phyloP scores from a whole-genome alignment of 2,113 vertebrate genomes.

The Lophura nycthemera region DNA sequence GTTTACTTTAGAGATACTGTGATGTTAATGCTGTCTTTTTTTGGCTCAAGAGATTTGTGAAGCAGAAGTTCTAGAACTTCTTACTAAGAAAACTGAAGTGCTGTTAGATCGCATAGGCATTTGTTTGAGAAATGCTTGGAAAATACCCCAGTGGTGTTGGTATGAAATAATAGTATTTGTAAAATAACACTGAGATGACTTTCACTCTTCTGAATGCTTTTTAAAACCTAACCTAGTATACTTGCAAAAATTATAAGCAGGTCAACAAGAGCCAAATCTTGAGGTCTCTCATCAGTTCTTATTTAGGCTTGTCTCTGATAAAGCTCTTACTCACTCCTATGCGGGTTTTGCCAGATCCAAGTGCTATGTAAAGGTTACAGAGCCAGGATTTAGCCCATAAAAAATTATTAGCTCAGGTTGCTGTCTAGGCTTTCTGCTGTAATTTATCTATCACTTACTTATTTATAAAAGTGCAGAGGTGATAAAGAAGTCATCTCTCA shows the following conservation, averaged over 20 bases:
- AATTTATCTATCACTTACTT: conserved; percentile 65
- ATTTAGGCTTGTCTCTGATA: background rate
- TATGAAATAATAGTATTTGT: background rate
- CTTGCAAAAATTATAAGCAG: background rate
- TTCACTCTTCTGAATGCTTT: background rate
- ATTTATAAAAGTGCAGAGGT: conserved; percentile 57
- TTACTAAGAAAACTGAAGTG: background rate
- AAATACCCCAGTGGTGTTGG: background rate
- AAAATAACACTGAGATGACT: background rate
- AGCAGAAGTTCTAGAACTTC: background rate
- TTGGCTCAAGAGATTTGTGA: background rate
- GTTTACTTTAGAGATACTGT: background rate
- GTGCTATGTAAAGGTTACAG: conserved; percentile 31
- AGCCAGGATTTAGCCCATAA: background rate
- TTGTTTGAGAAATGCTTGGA: background rate
- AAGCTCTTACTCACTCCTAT: background rate
- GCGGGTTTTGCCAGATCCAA: conserved; percentile 23
- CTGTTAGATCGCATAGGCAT: background rate
- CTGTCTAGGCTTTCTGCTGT: conserved; percentile 56
- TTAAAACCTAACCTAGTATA: background rate
- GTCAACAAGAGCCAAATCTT: background rate
- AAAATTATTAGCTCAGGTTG: conserved; percentile 40
- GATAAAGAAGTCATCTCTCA: conserved; percentile 61
- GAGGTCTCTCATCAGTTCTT: background rate
- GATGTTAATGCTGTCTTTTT: background rate